Evolutionary conservation across 2,797 vertebrate species (phyloP), one percentile per base, ranked within the genome.

Genomic region (Poeciliopsis presidionis): DNA sequence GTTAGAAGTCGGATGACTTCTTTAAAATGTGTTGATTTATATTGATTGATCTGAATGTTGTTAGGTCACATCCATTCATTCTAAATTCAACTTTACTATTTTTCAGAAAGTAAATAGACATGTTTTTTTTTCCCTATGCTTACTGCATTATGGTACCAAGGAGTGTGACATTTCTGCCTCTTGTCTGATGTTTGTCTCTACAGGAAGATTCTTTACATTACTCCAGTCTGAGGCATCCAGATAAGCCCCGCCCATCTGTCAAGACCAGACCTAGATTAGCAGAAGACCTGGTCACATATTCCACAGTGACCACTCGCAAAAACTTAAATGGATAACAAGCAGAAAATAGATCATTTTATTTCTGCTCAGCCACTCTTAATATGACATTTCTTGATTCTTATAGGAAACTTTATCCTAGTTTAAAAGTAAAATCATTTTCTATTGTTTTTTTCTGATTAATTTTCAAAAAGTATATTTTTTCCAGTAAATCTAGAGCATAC

Each of bases 181-280:
- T 65, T 43, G 22, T 53, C n/a, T 3, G 4, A 22, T 20, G 8
- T 49, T 33, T 33, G 5, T 78, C 46, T 80, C 74, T 82, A 55
- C 76, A 94, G 92, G 90, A 89, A 0, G 76, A 18, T 0, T 33
- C 73, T 13, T 22, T 93, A 73, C 90, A 91, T n/a, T 93, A 92
- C 16, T 92, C 87, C 84, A 92, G 89, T 36, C 81, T 93, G 83
- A 84, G 30, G 63, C 83, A 86, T 4, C 33, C 25, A 2, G 1
- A 67, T 14, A 80, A 43, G 83, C 76, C 76, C 81, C 83, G 79
- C 79, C 89, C 76, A 73, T 2, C 65, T 0, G 30, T 2, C 72
- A 75, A 30, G 59, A 45, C 71, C 75, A n/a, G 0, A 5, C 20
- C 33, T 0, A 0, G 69, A 87, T 81, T 88, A 83, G 83, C 43